A percentile compares a stretch with the other conserved stretches of the same genome.
Conservation (phyloP, 2,113 vertebrate genomes). For the Carassius auratus region DNA sequence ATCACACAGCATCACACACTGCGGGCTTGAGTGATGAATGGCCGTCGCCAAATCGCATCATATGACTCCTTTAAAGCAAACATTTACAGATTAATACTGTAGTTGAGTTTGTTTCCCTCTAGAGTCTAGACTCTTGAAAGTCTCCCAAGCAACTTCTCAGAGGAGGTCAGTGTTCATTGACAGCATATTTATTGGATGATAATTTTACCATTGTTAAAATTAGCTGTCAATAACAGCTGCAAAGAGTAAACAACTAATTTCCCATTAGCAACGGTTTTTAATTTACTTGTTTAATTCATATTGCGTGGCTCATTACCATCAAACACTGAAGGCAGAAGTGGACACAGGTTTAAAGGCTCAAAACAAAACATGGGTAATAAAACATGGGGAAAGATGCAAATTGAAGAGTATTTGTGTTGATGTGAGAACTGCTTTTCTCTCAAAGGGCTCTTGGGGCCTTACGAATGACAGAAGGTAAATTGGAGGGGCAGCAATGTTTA, state of each 20-base stretch:
- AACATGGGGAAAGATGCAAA: slow-evolving; percentile 28
- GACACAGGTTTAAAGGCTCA: slow-evolving; percentile 31
- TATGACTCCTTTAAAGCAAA: background rate
- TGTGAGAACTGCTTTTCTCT: slow-evolving; percentile 29
- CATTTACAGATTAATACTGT: background rate
- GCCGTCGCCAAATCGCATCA: too few species aligned
- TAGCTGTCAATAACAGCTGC: slow-evolving; percentile 31
- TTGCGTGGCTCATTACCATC: slow-evolving; percentile 33
- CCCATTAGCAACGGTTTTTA: slow-evolving; percentile 18
- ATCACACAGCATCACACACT: too few species aligned
- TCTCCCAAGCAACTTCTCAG: background rate
- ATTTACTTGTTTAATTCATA: slow-evolving; percentile 34
- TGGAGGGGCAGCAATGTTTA: slow-evolving; percentile 17
- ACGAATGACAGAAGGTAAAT: slow-evolving; percentile 28
- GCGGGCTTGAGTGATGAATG: too few species aligned
- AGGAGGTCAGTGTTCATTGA: slow-evolving; percentile 7
- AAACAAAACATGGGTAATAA: slow-evolving; percentile 40
- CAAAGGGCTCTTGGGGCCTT: slow-evolving; percentile 19
- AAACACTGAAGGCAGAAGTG: slow-evolving; percentile 10
- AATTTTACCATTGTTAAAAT: slow-evolving; percentile 22
- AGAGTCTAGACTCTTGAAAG: slow-evolving; percentile 7
- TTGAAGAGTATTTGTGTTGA: slow-evolving; percentile 18
- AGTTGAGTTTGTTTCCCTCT: background rate
- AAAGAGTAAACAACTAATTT: slow-evolving; percentile 36
- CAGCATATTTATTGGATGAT: slow-evolving; percentile 14